A percentile compares a stretch with the other conserved stretches of the same genome.
These are phyloP conservation scores for Actias luna DNA, from an alignment of 2,888 invertebrate genomes.

Conservation along the genomic window DNA sequence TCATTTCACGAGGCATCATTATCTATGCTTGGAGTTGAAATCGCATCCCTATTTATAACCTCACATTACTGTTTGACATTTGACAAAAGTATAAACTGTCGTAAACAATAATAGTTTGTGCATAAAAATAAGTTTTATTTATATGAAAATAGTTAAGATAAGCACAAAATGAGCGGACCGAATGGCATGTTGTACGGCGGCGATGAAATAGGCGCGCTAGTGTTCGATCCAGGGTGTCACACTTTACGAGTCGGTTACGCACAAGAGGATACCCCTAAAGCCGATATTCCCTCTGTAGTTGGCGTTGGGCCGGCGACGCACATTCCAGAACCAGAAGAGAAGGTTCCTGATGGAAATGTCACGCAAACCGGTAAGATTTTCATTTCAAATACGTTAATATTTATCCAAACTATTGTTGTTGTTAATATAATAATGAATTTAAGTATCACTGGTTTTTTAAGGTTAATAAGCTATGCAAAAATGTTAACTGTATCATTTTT, in stretches of 20 bases:
- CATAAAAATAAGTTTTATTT: not conserved
- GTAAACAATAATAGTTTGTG: not conserved
- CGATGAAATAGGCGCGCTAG: constrained; percentile 99
- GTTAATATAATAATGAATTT: no score
- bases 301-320: constrained; percentile 89
- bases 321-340: constrained; percentile 88
- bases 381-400: not conserved
- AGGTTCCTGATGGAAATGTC: constrained; percentile 87
- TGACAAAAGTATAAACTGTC: not conserved
- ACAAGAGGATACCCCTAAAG: constrained; percentile 99
- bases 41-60: not conserved
- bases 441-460: no score
- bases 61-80: not conserved
- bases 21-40: not conserved
- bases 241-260: constrained; percentile 95
- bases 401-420: not conserved
- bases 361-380: constrained; percentile 76
- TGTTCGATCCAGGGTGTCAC: constrained; percentile 93
- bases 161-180: constrained; percentile 65
- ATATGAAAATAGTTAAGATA: not conserved
- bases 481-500: no score
- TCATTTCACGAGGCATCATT: no score
- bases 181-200: constrained; percentile 93
- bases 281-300: constrained; percentile 96
- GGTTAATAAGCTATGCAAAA: no score